Conservation (phyloP, 2,797 vertebrate species). For the Huso huso region DNA sequence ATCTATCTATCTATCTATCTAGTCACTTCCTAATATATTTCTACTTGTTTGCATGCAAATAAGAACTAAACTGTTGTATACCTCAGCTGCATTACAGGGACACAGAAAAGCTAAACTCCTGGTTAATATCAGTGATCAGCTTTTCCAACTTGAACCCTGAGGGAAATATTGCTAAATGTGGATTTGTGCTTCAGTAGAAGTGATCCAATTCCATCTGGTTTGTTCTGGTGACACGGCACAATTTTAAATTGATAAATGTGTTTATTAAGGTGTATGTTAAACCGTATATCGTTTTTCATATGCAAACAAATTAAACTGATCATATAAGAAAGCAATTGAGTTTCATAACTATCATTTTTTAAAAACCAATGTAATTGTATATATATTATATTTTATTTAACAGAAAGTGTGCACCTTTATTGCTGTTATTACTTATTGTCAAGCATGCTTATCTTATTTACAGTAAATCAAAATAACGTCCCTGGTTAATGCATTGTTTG, state of each 20-base stretch:
- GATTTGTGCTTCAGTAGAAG: slow-evolving; percentile 47
- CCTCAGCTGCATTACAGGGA: neutral
- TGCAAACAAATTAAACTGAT: neutral
- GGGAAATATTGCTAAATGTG: slow-evolving; percentile 40
- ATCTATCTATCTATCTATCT: too few relatives aligned
- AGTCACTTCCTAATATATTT: too few relatives aligned
- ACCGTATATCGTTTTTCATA: neutral
- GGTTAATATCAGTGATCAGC: slow-evolving; percentile 34
- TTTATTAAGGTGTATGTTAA: neutral
- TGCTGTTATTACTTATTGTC: slow-evolving; percentile 2
- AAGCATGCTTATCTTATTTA: slow-evolving; percentile 1
- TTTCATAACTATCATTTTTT: neutral
- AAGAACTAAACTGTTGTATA: neutral
- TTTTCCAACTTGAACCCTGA: slow-evolving; percentile 39
- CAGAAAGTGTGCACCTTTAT: neutral
- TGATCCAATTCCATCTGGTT: neutral
- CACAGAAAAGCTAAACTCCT: neutral
- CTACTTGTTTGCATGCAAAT: neutral
- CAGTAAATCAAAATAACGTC: neutral
- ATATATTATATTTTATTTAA: too few relatives aligned
- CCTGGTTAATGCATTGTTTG: neutral
- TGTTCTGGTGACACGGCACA: neutral
- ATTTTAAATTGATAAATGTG: neutral
- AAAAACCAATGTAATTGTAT: too few relatives aligned
- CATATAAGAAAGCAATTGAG: neutral